Percentiles rank a stretch among this genome's conserved stretches.
Conservation (phyloP, 2,113 vertebrate species). For the Perca flavescens region DNA sequence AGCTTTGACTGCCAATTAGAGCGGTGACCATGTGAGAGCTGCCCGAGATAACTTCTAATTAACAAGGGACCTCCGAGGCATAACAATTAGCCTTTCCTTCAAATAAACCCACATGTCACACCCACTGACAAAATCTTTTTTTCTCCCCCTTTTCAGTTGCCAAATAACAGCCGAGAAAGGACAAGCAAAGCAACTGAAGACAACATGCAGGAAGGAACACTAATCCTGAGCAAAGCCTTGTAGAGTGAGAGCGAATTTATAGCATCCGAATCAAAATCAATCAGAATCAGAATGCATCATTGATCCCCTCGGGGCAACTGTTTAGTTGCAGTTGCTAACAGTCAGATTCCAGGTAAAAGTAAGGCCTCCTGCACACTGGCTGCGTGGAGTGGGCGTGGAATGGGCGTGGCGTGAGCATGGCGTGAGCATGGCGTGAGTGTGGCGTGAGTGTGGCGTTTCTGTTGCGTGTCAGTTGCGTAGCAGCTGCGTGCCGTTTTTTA, state of each 20-base stretch:
- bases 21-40: conserved; percentile 68
- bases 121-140: conserved; percentile 24
- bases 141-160: conserved; percentile 1
- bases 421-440: too few species aligned
- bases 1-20: conserved; percentile 79
- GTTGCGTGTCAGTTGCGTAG: too few species aligned
- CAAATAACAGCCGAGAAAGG: conserved; percentile 9
- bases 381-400: too few species aligned
- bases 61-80: conserved; percentile 72
- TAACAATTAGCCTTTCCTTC: conserved; percentile 73
- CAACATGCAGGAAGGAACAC: not conserved
- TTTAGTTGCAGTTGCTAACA: too few species aligned
- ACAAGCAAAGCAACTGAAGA: conserved; percentile 8
- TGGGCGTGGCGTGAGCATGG: too few species aligned
- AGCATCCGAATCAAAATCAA: too few species aligned
- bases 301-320: too few species aligned
- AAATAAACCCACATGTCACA: conserved; percentile 52
- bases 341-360: too few species aligned
- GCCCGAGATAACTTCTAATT: conserved; percentile 75
- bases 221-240: conserved; percentile 16
- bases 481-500: too few species aligned
- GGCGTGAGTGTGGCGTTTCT: too few species aligned
- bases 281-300: too few species aligned
- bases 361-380: too few species aligned
- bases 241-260: not conserved